Evolutionary conservation across 2,888 invertebrate species (phyloP), one percentile per base, ranked within the genome.

Genomic region (Iselma pallidipennis): DNA sequence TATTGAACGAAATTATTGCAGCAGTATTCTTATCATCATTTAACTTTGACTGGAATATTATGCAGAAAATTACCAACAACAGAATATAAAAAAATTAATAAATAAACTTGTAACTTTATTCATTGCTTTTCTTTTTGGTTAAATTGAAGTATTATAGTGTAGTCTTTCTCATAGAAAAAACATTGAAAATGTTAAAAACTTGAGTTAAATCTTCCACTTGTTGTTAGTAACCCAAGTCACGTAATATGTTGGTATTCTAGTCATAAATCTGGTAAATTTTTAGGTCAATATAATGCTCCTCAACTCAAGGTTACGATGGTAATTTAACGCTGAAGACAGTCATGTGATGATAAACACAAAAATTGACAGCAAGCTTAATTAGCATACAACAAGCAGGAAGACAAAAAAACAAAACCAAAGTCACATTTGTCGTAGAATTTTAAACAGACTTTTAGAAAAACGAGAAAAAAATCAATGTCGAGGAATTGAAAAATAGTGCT

Each of bases 251-350:
- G 60, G 51, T 37, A 29, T 61, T 53, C 57, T 25, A 12, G n/a
- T 57, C 23, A 57, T 62, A 57, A 50, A 62, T 57, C 57, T 56
- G 21, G 52, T 57, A 58, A 57, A 57, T 62, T 62, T 62, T 57
- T 57, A 52, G 49, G 53, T 61, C 61, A 56, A 61, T 56, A 56
- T 42, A 57, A 57, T 56, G 49, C 42, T 49, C 42, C 49, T 28
- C n/a, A n/a, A 49, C 49, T 56, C 56, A 49, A 49, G 55, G 42
- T 12, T 31, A 16, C 37, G 31, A 4, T n/a, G 42, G 42, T 37
- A 37, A 14, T 37, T 54, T 54, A n/a, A 16, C 14, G 54, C 21
- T 23, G 54, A 29, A 33, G 42, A 54, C n/a, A n/a, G 14, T n/a
- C 42, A 37, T 14, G 16, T 16, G 16, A n/a, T 14, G 42, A 16